Base-by-base conservation (phyloP, 2,113 vertebrate genomes). In the Eublepharis macularius region DNA sequence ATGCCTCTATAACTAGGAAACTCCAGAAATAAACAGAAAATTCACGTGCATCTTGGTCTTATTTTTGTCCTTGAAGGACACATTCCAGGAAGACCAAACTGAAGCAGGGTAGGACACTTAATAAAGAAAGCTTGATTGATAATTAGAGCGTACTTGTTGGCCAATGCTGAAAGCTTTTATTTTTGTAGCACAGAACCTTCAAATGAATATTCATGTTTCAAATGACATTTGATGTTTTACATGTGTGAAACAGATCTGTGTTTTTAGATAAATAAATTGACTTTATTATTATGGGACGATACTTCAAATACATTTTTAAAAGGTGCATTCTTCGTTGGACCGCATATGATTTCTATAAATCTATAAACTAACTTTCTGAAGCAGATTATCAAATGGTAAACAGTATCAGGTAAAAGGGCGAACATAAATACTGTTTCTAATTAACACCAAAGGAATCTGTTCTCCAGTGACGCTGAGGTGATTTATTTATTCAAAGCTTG, bases 111-210 rank as follows among this genome's bases (percentile, higher is more conserved):
- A 89, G 79, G 86, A 83, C 36, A 72, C 82, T 91, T 89, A 92
- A 92, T 93, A 93, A 94, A 92, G 89, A 89, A 93, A 92, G 79
- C 87, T 89, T 92, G 92, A 87, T 93, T 92, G 88, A 82, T 94
- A 91, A 93, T 93, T 93, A 77, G 66, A 81, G 86, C 82, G 83
- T 85, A 86, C 69, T 79, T 90, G 65, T 88, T 90, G 93, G 88
- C 9, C 0, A 78, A 83, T 16, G 73, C 82, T 88, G 82, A 39
- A 57, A 77, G 73, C 86, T 49, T 90, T 86, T 94, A 86, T 91
- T 94, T 95, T 93, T 90, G 88, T 91, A 91, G 72, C 90, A 93
- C 83, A 88, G 88, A 93, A 89, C 79, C 89, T 93, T 93, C 83
- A 93, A 93, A 83, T 84, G 34, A 81, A 91, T 89, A 88, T 93